phyloP scores from a whole-genome alignment of 2,797 vertebrate genomes.

The Adrianichthys oophorus region DNA sequence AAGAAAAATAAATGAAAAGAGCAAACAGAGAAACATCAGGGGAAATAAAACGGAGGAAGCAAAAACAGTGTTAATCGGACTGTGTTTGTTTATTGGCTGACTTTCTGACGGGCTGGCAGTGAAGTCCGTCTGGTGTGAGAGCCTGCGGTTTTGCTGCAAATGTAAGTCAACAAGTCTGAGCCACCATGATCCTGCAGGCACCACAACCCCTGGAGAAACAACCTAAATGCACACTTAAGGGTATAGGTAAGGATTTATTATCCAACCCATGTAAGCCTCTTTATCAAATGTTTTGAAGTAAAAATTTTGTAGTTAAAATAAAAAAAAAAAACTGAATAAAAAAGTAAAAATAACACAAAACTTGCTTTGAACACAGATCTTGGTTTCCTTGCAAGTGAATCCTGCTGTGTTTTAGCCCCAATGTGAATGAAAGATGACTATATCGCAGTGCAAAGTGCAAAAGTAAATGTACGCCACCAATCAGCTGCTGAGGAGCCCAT shows the following conservation, averaged over 20 bases:
- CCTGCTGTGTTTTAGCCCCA: too few relatives aligned
- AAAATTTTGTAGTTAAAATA: conserved; percentile 65
- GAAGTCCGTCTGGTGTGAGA: conserved; percentile 64
- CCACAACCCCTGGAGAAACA: conserved; percentile 51
- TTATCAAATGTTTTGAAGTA: conserved; percentile 75
- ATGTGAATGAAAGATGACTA: too few relatives aligned
- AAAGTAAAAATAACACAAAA: conserved; percentile 48
- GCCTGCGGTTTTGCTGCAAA: conserved; percentile 74
- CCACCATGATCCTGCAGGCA: conserved; percentile 60
- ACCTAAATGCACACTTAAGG: conserved; percentile 25
- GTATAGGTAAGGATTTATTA: conserved; percentile 55
- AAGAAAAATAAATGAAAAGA: conserved; percentile 44
- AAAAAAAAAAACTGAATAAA: conserved; percentile 40
- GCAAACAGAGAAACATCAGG: conserved; percentile 36
- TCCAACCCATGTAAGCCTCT: conserved; percentile 64
- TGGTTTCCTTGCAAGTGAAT: background rate
- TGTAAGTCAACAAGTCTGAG: conserved; percentile 72
- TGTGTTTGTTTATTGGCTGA: conserved; percentile 66
- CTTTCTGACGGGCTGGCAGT: conserved; percentile 69
- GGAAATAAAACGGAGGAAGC: conserved; percentile 48
- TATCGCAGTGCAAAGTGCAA: too few relatives aligned
- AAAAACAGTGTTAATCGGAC: conserved; percentile 28
- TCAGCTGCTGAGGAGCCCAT: too few relatives aligned
- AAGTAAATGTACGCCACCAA: too few relatives aligned
- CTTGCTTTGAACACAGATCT: background rate